Conservation (phyloP, 2,113 vertebrate genomes). For the human region GRCh38 chr2:57958501-57959000, state of each 20-base stretch:
- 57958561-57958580: not conserved
- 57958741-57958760: not conserved
- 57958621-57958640: constrained; percentile 41
- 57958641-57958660: constrained; percentile 32
- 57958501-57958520: not conserved
- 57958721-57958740: not conserved
- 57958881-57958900: not conserved
- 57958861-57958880: not conserved
- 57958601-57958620: not conserved
- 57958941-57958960: not conserved
- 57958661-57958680: not conserved
- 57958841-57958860: not conserved
- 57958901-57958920: not conserved
- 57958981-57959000: not conserved
- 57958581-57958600: not conserved
- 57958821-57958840: not conserved
- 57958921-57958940: not conserved
- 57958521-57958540: constrained; percentile 25
- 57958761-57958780: not conserved
- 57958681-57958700: constrained; percentile 8
- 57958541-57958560: not conserved
- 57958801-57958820: not conserved
- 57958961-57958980: not conserved
- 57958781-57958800: constrained; percentile 15
- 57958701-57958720: constrained; percentile 12